phyloP scores from a whole-genome alignment of 30 jellyfish, hydroid and myxozoan species.

The Haliclystus octoradiatus region DNA sequence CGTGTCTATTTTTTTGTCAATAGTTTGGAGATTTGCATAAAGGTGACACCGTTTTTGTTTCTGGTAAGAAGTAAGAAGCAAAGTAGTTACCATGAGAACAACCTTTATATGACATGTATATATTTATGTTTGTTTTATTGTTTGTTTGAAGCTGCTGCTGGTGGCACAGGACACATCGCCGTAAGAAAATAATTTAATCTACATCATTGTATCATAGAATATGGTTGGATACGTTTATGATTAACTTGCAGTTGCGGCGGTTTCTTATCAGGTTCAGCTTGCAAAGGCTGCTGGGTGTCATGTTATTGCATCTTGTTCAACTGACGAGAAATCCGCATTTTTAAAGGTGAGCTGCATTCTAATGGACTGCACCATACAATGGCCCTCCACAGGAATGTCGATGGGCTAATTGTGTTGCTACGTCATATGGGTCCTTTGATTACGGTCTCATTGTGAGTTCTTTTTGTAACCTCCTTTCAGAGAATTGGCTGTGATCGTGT shows the following conservation, averaged over 20 bases:
- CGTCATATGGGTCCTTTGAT: background rate
- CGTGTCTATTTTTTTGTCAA: too few relatives aligned
- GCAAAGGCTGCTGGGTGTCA: slow-evolving; percentile 75
- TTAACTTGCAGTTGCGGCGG: too few relatives aligned
- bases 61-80: too few relatives aligned
- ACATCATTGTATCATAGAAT: too few relatives aligned
- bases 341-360: slow-evolving; percentile 36
- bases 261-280: slow-evolving; percentile 42
- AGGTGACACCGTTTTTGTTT: too few relatives aligned
- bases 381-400: background rate
- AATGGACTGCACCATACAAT: slow-evolving; percentile 6
- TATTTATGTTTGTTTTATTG: background rate
- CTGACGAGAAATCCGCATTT: slow-evolving; percentile 29
- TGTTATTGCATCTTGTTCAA: slow-evolving; percentile 73
- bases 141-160: slow-evolving; percentile 71
- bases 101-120: too few relatives aligned
- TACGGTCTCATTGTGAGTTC: background rate
- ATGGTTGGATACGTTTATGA: too few relatives aligned
- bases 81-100: too few relatives aligned
- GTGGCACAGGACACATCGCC: slow-evolving; percentile 91
- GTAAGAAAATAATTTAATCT: too few relatives aligned
- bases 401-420: background rate
- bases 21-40: too few relatives aligned
- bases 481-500: slow-evolving; percentile 67
- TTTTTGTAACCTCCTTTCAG: slow-evolving; percentile 16